A percentile compares a stretch with the other conserved stretches of the same genome.
These are phyloP conservation scores for Tuta absoluta DNA, from an alignment of 2,888 invertebrate species.

Conservation along the genomic window DNA sequence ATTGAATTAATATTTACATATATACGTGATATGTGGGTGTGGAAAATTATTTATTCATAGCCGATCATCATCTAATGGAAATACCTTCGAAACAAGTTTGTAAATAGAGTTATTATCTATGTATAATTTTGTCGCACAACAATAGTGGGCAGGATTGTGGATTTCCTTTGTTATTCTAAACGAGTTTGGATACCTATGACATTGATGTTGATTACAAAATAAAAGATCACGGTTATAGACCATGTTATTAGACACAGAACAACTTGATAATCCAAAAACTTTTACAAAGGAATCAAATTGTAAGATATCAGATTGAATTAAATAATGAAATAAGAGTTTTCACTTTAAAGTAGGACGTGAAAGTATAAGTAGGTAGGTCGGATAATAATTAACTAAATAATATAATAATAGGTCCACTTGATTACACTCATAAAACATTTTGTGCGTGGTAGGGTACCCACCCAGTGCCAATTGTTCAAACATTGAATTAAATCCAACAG, in stretches of 20 bases:
- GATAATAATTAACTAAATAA: neutral
- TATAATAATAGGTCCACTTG: neutral
- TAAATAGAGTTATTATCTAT: constrained; percentile 10
- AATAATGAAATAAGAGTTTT: too few relatives aligned
- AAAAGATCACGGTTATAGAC: neutral
- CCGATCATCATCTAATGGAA: constrained; percentile 19
- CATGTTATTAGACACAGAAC: neutral
- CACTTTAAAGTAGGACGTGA: too few relatives aligned
- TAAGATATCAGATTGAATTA: too few relatives aligned
- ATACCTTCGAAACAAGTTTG: constrained; percentile 10
- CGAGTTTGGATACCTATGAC: neutral
- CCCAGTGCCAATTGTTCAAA: constrained; percentile 4
- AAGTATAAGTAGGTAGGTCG: neutral
- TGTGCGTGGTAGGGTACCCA: neutral
- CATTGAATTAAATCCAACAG: constrained; percentile 7
- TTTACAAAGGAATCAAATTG: too few relatives aligned
- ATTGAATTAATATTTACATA: neutral
- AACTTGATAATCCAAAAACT: neutral
- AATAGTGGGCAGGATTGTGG: constrained; percentile 6
- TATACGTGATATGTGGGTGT: constrained; percentile 13
- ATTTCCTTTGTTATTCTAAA: constrained; percentile 8
- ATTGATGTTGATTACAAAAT: neutral
- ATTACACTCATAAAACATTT: neutral
- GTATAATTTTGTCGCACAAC: constrained; percentile 9
- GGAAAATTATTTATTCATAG: constrained; percentile 22